Percentiles rank a stretch among this genome's conserved stretches.
phyloP scores from a whole-genome alignment of 1,140 invertebrate genomes.

The Monomorium pharaonis region DNA sequence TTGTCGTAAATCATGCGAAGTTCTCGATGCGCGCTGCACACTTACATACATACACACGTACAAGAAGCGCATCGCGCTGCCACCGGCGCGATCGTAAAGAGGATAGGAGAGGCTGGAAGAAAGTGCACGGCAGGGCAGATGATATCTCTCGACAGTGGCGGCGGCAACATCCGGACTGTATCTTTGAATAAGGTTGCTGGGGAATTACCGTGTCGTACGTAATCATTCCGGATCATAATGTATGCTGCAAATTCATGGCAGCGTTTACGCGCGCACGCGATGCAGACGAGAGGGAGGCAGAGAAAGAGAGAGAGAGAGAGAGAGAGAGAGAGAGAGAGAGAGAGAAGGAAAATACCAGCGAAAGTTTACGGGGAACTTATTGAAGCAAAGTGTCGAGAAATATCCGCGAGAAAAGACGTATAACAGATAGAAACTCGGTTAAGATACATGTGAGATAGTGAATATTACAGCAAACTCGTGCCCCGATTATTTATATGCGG shows the following conservation, averaged over 20 bases:
- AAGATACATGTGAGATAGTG: constrained; percentile 22
- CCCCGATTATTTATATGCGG: constrained; percentile 32
- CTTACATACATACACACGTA: not conserved
- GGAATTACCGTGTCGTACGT: constrained; percentile 46
- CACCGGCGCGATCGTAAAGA: constrained; percentile 20
- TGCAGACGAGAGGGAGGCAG: not conserved
- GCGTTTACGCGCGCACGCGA: constrained; percentile 14
- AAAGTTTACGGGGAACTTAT: constrained; percentile 34
- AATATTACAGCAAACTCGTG: constrained; percentile 38
- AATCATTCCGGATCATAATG: constrained; percentile 49
- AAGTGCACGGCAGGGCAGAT: constrained; percentile 55
- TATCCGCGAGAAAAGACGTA: not conserved
- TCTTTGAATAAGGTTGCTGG: constrained; percentile 32
- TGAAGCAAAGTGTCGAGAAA: not conserved
- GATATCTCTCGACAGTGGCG: constrained; percentile 61
- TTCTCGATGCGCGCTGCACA: not conserved
- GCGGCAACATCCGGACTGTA: constrained; percentile 38
- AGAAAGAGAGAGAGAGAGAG: too few species aligned
- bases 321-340: not conserved
- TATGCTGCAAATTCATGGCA: constrained; percentile 26
- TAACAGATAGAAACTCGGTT: not conserved
- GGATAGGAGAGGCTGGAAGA: constrained; percentile 59
- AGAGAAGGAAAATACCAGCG: not conserved
- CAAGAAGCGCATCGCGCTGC: not conserved
- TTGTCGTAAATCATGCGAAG: constrained; percentile 60